A percentile compares a stretch with the other conserved stretches of the same genome.
These are phyloP conservation scores for Aplocera efformata DNA, from an alignment of 2,888 invertebrate species.

Conservation along the genomic window DNA sequence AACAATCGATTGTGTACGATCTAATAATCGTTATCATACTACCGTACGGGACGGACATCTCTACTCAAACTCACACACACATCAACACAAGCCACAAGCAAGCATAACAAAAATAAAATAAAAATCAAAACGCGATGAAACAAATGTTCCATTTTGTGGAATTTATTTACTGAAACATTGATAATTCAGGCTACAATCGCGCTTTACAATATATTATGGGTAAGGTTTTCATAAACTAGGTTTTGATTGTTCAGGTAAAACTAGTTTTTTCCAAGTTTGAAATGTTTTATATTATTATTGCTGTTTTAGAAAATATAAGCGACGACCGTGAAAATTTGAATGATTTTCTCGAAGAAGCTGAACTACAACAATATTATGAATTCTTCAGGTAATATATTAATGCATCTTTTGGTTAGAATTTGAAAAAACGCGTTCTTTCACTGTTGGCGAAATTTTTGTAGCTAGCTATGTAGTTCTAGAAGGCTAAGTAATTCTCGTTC, in stretches of 20 bases:
- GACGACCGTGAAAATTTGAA: slow-evolving; percentile 59
- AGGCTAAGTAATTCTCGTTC: no score
- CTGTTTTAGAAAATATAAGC: slow-evolving; percentile 50
- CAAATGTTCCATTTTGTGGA: slow-evolving; percentile 20
- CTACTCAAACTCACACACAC: no score
- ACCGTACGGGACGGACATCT: no score
- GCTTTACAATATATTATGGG: slow-evolving; percentile 14
- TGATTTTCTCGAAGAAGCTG: slow-evolving; percentile 96
- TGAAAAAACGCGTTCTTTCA: background rate
- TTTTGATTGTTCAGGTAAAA: no score
- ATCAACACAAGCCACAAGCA: no score
- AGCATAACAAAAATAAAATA: no score
- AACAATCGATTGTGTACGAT: no score
- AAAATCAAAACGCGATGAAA: slow-evolving; percentile 3
- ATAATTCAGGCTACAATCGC: slow-evolving; percentile 2
- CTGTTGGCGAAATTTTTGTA: background rate
- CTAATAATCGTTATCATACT: no score
- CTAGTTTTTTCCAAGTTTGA: no score
- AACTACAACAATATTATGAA: slow-evolving; percentile 95
- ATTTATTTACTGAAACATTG: slow-evolving; percentile 7
- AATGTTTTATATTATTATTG: no score
- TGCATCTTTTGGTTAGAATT: background rate
- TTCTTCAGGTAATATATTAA: slow-evolving; percentile 82
- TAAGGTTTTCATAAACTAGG: slow-evolving; percentile 8
- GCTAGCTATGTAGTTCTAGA: background rate